Conservation (phyloP, 2,113 vertebrate genomes). For the Zosterops pallidus region DNA sequence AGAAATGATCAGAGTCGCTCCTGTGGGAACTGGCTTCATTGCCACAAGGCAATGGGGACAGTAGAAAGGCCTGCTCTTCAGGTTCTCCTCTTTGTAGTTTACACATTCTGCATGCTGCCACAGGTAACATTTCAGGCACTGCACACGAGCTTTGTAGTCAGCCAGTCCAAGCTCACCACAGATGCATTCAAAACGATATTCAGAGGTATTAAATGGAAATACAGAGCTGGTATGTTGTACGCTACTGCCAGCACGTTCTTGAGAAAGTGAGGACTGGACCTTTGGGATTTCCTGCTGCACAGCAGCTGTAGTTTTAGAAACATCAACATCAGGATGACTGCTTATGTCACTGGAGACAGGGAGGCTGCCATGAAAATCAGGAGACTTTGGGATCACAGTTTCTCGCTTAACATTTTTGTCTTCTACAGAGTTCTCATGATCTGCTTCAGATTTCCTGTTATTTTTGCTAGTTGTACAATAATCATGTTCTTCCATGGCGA, state of each 20-base stretch:
- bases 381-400: not conserved
- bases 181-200: conserved; percentile 95
- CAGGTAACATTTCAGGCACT: conserved; percentile 92
- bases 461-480: conserved; percentile 69
- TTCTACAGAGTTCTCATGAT: not conserved
- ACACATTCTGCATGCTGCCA: conserved; percentile 98
- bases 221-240: conserved; percentile 35
- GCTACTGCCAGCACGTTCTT: conserved; percentile 12
- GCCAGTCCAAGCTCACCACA: conserved; percentile 89
- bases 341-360: not conserved
- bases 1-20: conserved; percentile 96
- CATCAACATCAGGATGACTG: not conserved
- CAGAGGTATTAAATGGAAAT: conserved; percentile 81
- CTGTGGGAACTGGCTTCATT: conserved; percentile 92
- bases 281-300: not conserved
- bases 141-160: conserved; percentile 92
- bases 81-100: conserved; percentile 91
- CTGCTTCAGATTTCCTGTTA: conserved; percentile 21
- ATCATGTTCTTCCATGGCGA: conserved; percentile 74
- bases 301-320: not conserved
- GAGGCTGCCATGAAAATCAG: not conserved
- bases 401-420: not conserved
- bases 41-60: conserved; percentile 97
- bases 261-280: not conserved
- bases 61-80: conserved; percentile 90